Base-by-base conservation (phyloP, 2,888 invertebrate species). In the Hemaris fuciformis region DNA sequence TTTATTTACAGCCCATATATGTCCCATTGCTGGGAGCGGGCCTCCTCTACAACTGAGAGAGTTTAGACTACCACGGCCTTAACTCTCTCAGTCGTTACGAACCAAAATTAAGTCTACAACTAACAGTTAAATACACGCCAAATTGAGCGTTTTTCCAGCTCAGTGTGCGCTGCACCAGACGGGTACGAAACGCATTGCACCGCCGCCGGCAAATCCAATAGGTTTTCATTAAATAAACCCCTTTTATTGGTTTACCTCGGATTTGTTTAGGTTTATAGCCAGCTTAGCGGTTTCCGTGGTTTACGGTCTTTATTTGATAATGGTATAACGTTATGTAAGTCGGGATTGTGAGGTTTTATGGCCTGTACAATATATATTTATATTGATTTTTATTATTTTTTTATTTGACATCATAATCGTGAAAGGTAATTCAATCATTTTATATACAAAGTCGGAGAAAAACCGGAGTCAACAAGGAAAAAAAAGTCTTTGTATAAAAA, bases 191-290 rank as follows among this genome's bases (percentile, higher is more conserved):
- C 85, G 85, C 88, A 80, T 65, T 81, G 75, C 77, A 74, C 68
- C 75, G 79, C 78, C 83, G 76, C 65, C 80, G 75, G 84, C 81
- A 81, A 87, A 88, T 84, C 88, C 89, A 85, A 87, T 91, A 90
- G 89, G 88, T 88, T 89, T 91, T 86, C 88, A 87, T 89, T 89
- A 87, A 87, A 87, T 86, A 85, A 83, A 89, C 87, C 84, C 91
- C 89, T 83, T 90, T 91, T 89, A 91, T 91, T 89, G 91, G 91
- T 87, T 91, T 91, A 91, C 83, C 83, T 83, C 70, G 85, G 91
- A 88, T 88, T 91, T 87, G 81, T 79, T 69, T 78, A 79, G 77
- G 77, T 84, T 75, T 77, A 74, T 73, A 68, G 69, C 66, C 66
- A 71, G 72, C 73, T 78, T 76, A 77, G 74, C 75, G 76, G 69